Evolutionary conservation across 53 echinoderm and acorn worm genomes (phyloP).

Genomic region (Echinometra lucunter): DNA sequence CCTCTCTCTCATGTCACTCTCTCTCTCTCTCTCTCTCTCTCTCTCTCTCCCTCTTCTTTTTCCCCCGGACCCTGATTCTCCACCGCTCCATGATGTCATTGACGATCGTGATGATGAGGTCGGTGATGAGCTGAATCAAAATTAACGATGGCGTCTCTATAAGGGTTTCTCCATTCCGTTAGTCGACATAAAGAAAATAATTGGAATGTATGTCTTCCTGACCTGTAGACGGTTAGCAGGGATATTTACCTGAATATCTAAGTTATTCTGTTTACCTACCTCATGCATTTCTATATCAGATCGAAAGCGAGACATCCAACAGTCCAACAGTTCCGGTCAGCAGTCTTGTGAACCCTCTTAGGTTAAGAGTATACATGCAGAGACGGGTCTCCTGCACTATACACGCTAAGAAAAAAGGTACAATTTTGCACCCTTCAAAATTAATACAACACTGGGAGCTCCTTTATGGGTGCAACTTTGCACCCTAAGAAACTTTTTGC

Average conservation of each 20-base stretch:
- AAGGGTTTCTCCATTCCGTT: background rate
- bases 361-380: too few relatives aligned
- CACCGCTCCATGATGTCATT: background rate
- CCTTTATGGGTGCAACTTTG: too few relatives aligned
- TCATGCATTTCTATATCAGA: background rate
- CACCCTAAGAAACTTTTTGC: too few relatives aligned
- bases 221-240: background rate
- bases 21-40: background rate
- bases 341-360: too few relatives aligned
- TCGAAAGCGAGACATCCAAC: too few relatives aligned
- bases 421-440: too few relatives aligned
- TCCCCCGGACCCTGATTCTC: background rate
- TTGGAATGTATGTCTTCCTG: background rate
- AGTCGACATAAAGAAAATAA: background rate
- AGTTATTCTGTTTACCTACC: background rate
- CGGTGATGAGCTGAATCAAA: background rate
- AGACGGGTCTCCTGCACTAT: too few relatives aligned
- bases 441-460: too few relatives aligned
- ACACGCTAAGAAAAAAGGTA: too few relatives aligned
- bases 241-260: background rate
- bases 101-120: background rate
- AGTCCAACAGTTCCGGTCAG: too few relatives aligned
- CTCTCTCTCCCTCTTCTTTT: background rate
- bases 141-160: slow-evolving; percentile 42
- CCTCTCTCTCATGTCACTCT: background rate